phyloP scores from a whole-genome alignment of 2,797 vertebrate genomes.

The Gymnothorax reevesii region DNA sequence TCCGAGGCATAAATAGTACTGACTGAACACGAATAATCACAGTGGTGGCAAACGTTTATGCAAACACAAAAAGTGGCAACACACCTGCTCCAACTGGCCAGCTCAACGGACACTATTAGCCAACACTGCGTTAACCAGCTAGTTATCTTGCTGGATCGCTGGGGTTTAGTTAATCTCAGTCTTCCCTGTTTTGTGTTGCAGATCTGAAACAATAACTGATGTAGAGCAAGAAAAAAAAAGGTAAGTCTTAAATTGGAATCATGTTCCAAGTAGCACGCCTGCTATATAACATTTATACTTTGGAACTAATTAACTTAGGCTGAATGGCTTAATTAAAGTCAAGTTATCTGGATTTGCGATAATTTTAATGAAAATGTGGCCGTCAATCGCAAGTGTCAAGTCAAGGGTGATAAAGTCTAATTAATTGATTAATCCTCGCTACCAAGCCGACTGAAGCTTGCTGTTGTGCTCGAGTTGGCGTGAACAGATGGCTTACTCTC shows the following conservation, averaged over 20 bases:
- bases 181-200: conserved; percentile 78
- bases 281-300: conserved; percentile 41
- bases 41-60: conserved; percentile 57
- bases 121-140: conserved; percentile 53
- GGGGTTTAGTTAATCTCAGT: conserved; percentile 72
- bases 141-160: conserved; percentile 67
- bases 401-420: neutral
- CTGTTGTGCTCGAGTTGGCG: neutral
- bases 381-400: conserved; percentile 19
- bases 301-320: conserved; percentile 6
- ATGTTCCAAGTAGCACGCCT: conserved; percentile 38
- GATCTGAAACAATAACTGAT: conserved; percentile 82
- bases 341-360: conserved; percentile 15
- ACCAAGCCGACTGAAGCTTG: conserved; percentile 33
- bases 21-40: conserved; percentile 60
- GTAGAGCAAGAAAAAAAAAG: conserved; percentile 81
- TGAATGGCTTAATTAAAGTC: neutral
- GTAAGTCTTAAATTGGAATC: conserved; percentile 72
- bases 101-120: conserved; percentile 30
- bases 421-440: conserved; percentile 2
- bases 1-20: conserved; percentile 70
- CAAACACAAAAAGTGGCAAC: conserved; percentile 58
- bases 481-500: neutral
- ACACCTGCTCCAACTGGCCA: conserved; percentile 59
- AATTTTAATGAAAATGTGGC: conserved; percentile 17